These are phyloP conservation scores for Pseudomyrmex cubaensis DNA, from an alignment of 1,140 invertebrate genomes.

Conservation along the genomic window DNA sequence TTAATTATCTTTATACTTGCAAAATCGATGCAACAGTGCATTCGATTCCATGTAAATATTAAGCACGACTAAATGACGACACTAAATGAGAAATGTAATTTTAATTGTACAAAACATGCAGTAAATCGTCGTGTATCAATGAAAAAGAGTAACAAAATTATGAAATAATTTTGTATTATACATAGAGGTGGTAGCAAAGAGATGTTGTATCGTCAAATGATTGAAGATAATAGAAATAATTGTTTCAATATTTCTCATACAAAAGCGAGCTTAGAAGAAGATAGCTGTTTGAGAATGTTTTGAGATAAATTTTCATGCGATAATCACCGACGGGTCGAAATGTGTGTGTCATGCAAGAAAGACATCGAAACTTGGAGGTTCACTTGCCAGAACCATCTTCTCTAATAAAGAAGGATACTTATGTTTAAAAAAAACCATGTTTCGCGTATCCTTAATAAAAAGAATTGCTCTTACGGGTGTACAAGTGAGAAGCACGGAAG, in stretches of 20 bases:
- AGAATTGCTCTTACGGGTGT: conserved; percentile 73
- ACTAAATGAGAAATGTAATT: not conserved
- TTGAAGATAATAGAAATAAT: not conserved
- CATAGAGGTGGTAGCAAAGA: not conserved
- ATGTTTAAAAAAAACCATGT: not conserved
- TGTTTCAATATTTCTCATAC: not conserved
- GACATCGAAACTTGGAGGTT: conserved; percentile 7
- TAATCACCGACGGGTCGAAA: not conserved
- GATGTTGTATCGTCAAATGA: not conserved
- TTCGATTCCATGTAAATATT: not conserved
- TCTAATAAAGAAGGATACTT: not conserved
- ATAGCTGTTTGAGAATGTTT: not conserved
- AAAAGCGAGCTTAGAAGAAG: not conserved
- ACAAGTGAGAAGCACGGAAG: conserved; percentile 69
- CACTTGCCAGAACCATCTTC: not conserved
- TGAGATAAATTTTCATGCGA: not conserved
- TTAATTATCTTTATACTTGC: too few relatives aligned
- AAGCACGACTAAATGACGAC: conserved; percentile 1
- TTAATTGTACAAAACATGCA: conserved; percentile 25
- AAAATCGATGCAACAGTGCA: too few relatives aligned
- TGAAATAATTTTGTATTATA: too few relatives aligned
- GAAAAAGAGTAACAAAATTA: not conserved
- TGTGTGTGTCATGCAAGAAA: conserved; percentile 12
- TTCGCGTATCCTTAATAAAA: conserved; percentile 59
- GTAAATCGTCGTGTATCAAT: conserved; percentile 25